Percentiles rank a stretch among this genome's conserved stretches.
Conservation (phyloP, 23 tunicate species). For the Ciona savignyi region DNA sequence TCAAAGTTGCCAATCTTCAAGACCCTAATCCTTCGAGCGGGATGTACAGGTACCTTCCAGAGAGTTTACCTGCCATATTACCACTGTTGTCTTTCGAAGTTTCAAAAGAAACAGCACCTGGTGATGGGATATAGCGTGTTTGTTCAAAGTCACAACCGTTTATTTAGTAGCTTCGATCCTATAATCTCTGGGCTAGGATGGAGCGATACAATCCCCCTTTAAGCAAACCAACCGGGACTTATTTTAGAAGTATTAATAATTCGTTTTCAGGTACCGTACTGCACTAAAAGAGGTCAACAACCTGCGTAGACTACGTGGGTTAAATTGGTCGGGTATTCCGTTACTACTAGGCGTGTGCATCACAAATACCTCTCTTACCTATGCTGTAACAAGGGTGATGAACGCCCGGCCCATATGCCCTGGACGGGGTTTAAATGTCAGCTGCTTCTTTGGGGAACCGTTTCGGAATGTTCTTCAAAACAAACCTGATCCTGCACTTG, state of each 20-base stretch:
- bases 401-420: slow-evolving; percentile 38
- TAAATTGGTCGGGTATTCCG: slow-evolving; percentile 44
- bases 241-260: no score
- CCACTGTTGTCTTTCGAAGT: no score
- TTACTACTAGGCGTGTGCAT: slow-evolving; percentile 44
- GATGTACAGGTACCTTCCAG: slow-evolving; percentile 56
- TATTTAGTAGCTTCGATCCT: no score
- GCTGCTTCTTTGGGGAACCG: slow-evolving; percentile 42
- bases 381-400: slow-evolving; percentile 46
- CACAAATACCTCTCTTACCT: slow-evolving; percentile 4
- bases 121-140: no score
- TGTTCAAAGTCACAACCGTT: no score
- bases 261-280: slow-evolving; percentile 57
- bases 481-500: not conserved
- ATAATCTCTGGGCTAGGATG: no score
- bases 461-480: slow-evolving; percentile 2
- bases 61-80: no score
- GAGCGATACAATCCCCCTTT: no score
- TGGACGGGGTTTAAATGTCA: slow-evolving; percentile 35
- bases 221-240: no score
- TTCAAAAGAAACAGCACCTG: no score
- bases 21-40: slow-evolving; percentile 27
- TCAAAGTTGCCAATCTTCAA: slow-evolving; percentile 35
- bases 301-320: slow-evolving; percentile 10
- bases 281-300: slow-evolving; percentile 59